phyloP scores from a whole-genome alignment of 2,888 invertebrate genomes.

The Bombyx huttoni region DNA sequence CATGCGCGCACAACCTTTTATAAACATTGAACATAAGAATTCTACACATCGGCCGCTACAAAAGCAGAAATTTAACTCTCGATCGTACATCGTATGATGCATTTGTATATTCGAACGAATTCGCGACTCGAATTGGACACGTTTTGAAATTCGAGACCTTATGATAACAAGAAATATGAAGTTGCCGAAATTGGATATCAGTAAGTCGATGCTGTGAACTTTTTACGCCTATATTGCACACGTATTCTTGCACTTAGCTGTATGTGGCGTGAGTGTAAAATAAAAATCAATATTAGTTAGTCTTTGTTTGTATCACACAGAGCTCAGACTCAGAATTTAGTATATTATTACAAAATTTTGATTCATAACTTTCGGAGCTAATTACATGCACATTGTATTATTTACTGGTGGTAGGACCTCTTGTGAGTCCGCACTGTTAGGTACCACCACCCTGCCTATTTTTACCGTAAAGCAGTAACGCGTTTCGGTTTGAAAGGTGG shows the following conservation, averaged over 20 bases:
- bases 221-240: not conserved
- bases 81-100: not conserved
- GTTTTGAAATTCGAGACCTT: slow-evolving; percentile 10
- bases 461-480: too few relatives aligned
- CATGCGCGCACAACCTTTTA: slow-evolving; percentile 33
- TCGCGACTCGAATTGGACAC: not conserved
- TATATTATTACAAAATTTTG: too few relatives aligned
- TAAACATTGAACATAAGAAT: slow-evolving; percentile 34
- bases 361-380: too few relatives aligned
- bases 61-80: slow-evolving; percentile 16
- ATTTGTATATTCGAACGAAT: not conserved
- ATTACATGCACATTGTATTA: too few relatives aligned
- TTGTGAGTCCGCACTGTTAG: too few relatives aligned
- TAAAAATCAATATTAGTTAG: not conserved
- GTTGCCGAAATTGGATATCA: slow-evolving; percentile 47
- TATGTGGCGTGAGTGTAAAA: not conserved
- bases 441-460: too few relatives aligned
- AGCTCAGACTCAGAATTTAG: too few relatives aligned
- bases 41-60: slow-evolving; percentile 15
- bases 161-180: slow-evolving; percentile 33
- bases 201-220: slow-evolving; percentile 29
- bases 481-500: too few relatives aligned
- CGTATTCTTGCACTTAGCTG: not conserved
- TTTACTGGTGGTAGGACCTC: too few relatives aligned
- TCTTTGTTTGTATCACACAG: too few relatives aligned